Evolutionary conservation across 1,140 invertebrate species (phyloP), one percentile per base, ranked within the genome.

Genomic region (Heterodera carotae): DNA sequence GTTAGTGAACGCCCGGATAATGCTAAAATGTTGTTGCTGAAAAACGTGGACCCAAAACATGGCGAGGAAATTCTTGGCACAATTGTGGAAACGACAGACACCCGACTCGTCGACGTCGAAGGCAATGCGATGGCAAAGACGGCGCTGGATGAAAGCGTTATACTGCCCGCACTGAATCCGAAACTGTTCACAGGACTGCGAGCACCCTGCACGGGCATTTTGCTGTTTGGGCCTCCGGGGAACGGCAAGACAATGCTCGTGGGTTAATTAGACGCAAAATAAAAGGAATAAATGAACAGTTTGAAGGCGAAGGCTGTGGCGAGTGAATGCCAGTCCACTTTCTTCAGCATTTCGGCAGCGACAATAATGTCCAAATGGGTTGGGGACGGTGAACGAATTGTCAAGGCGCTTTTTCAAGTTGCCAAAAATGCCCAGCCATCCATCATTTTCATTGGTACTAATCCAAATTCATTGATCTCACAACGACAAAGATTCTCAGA

Each of bases 181-280:
- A 53, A 62, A 60, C 74, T 96, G 81, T 99, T 97, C 88, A 96
- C 92, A 33, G 96, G 96, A 1, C 88, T 98, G 6, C 89, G 96
- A 76, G 91, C 93, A 73, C 95, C 96, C 10, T 94, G 95, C 0
- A 95, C 94, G 88, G 96, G 96, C 18, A 92, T 99, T 67, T 88
- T 98, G 62, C 88, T 98, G 18, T 98, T 97, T 90, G 96, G 95
- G 0, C 95, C 95, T 18, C 95, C 95, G 4, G 95, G 95, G 59
- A 88, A 88, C 8, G 94, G 94, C 2, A 96, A 96, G 89, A 95
- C 94, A 1, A 90, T 95, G n/a, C 94, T 94, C 82, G 62, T 66
- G 62, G 33, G 29, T 66, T 66, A 66, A 66, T 66, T 66, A 31
- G 25, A 12, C 60, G 18, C 48, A 56, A 56, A n/a, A 22, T 43